These are phyloP conservation scores for Pandemis heparana DNA, from an alignment of 2,888 invertebrate species.

Conservation along the genomic window DNA sequence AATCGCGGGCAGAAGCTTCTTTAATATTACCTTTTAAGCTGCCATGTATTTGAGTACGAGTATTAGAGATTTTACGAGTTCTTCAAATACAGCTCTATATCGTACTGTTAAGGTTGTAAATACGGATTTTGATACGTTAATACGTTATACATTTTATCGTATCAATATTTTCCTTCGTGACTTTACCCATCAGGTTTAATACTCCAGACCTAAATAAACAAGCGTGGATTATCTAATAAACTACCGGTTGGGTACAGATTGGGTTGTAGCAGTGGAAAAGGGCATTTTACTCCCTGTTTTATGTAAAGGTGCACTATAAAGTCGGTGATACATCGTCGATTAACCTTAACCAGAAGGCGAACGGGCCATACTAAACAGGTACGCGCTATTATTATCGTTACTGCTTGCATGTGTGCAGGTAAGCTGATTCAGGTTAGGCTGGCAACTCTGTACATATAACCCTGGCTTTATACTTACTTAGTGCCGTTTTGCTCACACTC, in stretches of 20 bases:
- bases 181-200: constrained; percentile 6
- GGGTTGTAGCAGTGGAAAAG: neutral
- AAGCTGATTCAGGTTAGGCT: no score
- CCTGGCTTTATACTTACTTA: no score
- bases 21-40: neutral
- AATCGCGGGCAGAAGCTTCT: no score
- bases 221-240: constrained; percentile 19
- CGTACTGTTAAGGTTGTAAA: neutral
- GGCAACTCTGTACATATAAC: no score
- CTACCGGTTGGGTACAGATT: constrained; percentile 1
- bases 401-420: no score
- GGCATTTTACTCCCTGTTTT: constrained; percentile 19
- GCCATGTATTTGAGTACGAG: neutral
- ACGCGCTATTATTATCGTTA: no score
- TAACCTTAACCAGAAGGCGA: neutral
- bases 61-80: neutral
- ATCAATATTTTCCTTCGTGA: neutral
- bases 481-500: no score
- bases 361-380: neutral
- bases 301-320: constrained; percentile 29
- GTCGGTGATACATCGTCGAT: constrained; percentile 9
- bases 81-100: neutral
- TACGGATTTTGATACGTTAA: neutral
- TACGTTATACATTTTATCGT: neutral
- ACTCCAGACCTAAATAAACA: constrained; percentile 32